Conservation (phyloP, 2,888 invertebrate species). For the Rambutsinella grinnellia region DNA sequence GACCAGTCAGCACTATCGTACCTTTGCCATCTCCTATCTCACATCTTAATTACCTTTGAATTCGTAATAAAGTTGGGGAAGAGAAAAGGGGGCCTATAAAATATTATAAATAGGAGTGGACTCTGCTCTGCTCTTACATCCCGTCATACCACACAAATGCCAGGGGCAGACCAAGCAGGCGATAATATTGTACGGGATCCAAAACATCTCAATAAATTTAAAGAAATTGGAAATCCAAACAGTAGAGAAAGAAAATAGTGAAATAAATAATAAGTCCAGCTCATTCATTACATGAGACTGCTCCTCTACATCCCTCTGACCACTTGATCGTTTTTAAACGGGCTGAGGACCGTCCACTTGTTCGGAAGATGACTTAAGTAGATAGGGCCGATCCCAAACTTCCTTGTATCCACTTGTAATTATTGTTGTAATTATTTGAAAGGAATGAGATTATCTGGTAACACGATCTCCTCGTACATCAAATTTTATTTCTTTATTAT, state of each 20-base stretch:
- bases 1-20: constrained; percentile 36
- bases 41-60: constrained; percentile 53
- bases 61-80: constrained; percentile 36
- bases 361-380: too few relatives aligned
- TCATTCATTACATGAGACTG: too few relatives aligned
- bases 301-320: too few relatives aligned
- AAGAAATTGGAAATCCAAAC: too few relatives aligned
- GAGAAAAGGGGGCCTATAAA: too few relatives aligned
- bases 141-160: constrained; percentile 29
- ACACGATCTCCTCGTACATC: constrained; percentile 54
- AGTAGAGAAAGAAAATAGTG: too few relatives aligned
- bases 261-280: too few relatives aligned
- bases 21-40: constrained; percentile 49
- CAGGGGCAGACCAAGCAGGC: constrained; percentile 35
- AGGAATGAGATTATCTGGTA: constrained; percentile 54
- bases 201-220: constrained; percentile 46
- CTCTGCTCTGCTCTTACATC: too few relatives aligned
- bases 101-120: neutral
- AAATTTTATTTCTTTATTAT: constrained; percentile 57
- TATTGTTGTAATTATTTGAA: constrained; percentile 56
- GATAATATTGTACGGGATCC: constrained; percentile 49
- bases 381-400: too few relatives aligned
- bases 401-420: too few relatives aligned
- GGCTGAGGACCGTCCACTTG: too few relatives aligned
- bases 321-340: too few relatives aligned